Percentiles rank a stretch among this genome's conserved stretches.
These are phyloP conservation scores for Macrobrachium rosenbergii DNA, from an alignment of 1,140 invertebrate species.

Conservation along the genomic window DNA sequence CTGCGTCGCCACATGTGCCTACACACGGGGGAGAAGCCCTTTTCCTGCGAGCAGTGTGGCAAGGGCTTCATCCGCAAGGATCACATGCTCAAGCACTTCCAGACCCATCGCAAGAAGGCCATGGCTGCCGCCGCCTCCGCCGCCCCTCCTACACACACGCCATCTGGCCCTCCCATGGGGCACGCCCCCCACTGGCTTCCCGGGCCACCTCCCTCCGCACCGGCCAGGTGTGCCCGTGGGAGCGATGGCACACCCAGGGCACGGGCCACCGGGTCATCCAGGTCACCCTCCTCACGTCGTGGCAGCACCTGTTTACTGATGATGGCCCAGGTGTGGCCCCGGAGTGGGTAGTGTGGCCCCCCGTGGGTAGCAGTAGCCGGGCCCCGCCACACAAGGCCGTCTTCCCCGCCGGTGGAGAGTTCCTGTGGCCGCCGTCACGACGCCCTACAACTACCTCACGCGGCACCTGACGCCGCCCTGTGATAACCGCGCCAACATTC, in stretches of 20 bases:
- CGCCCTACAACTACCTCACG: constrained; percentile 62
- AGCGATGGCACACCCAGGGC: constrained; percentile 56
- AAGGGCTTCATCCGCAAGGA: constrained; percentile 95
- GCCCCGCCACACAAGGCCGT: constrained; percentile 49
- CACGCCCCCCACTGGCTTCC: constrained; percentile 54
- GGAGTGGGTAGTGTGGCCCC: constrained; percentile 59
- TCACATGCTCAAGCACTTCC: constrained; percentile 93
- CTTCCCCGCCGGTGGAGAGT: constrained; percentile 63
- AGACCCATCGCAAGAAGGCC: constrained; percentile 81
- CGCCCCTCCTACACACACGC: not conserved
- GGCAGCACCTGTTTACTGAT: constrained; percentile 60
- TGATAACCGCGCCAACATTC: constrained; percentile 63
- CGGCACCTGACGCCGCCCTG: constrained; percentile 55
- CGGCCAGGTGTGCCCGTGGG: constrained; percentile 49
- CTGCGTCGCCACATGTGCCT: constrained; percentile 88
- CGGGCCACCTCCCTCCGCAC: constrained; percentile 52
- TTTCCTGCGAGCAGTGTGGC: constrained; percentile 82
- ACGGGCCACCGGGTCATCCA: constrained; percentile 57
- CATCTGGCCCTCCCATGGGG: constrained; percentile 45
- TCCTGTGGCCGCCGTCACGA: constrained; percentile 55
- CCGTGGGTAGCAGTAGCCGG: constrained; percentile 40
- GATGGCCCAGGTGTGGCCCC: constrained; percentile 58
- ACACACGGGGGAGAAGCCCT: constrained; percentile 83
- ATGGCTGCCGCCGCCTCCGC: constrained; percentile 53
- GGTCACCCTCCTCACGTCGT: constrained; percentile 59